phyloP scores from a whole-genome alignment of 1,140 invertebrate species.

The Drosophila miranda region DNA sequence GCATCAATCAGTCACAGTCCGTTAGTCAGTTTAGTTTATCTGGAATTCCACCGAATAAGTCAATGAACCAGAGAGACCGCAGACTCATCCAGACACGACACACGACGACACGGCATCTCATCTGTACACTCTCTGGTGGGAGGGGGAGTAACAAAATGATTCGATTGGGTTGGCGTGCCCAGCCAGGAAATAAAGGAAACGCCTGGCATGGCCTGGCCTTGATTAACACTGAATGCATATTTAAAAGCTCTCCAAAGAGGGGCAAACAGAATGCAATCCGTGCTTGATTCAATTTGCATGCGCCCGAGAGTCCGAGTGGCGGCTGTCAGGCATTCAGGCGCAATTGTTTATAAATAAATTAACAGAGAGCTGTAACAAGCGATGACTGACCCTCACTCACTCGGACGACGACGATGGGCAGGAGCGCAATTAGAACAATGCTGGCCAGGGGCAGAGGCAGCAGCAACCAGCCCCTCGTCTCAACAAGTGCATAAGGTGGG shows the following conservation, averaged over 20 bases:
- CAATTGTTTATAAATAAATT: conserved; percentile 69
- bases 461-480: neutral
- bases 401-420: conserved; percentile 16
- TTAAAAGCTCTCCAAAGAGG: conserved; percentile 39
- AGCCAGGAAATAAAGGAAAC: conserved; percentile 43
- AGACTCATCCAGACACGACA: too few relatives aligned
- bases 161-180: conserved; percentile 25
- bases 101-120: neutral
- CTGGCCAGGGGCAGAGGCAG: conserved; percentile 2
- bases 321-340: neutral
- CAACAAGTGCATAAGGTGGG: too few relatives aligned
- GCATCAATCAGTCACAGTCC: conserved; percentile 32
- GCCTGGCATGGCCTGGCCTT: conserved; percentile 38
- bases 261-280: conserved; percentile 8
- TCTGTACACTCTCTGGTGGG: neutral
- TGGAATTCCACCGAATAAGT: conserved; percentile 25
- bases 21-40: conserved; percentile 35
- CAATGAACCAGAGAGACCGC: conserved; percentile 27
- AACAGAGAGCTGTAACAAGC: conserved; percentile 62
- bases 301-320: conserved; percentile 24
- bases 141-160: conserved; percentile 36
- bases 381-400: conserved; percentile 18
- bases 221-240: conserved; percentile 53
- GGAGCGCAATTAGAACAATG: conserved; percentile 56
- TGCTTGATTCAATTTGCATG: conserved; percentile 73